phyloP scores from a whole-genome alignment of 2,797 vertebrate genomes.

The Sebastes steindachneri region DNA sequence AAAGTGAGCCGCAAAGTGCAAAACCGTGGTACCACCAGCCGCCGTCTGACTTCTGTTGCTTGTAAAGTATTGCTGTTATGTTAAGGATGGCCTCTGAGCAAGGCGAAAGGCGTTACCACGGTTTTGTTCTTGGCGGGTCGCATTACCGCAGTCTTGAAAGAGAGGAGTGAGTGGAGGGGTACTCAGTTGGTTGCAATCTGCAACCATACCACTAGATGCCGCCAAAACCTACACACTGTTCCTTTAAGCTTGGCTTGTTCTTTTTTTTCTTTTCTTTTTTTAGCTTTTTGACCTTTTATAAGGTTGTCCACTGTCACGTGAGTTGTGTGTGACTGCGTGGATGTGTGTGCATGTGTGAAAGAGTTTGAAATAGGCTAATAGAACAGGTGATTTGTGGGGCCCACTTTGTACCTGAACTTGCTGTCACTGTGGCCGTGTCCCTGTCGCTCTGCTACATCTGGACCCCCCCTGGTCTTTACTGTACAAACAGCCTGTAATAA shows the following conservation, averaged over 20 bases:
- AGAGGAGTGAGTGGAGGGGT: no score
- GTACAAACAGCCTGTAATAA: conserved; percentile 61
- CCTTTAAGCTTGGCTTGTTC: background rate
- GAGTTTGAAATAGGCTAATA: background rate
- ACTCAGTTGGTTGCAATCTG: no score
- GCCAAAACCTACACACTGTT: no score
- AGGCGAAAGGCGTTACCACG: no score
- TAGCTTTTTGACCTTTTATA: conserved; percentile 1
- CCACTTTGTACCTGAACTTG: background rate
- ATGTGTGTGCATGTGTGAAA: background rate
- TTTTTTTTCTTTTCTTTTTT: background rate
- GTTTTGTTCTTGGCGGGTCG: background rate
- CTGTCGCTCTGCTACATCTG: conserved; percentile 7
- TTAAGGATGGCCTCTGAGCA: background rate
- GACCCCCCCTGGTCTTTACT: conserved; percentile 22
- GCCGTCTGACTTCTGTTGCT: background rate
- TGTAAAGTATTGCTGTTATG: background rate
- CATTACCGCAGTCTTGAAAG: no score
- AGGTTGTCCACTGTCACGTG: background rate
- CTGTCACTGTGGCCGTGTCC: background rate
- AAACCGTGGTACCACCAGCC: background rate
- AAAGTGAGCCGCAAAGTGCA: background rate
- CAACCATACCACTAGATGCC: no score
- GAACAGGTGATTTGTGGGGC: background rate
- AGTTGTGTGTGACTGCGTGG: background rate